phyloP scores from a whole-genome alignment of 2,797 vertebrate genomes.

The Saxicola maurus region DNA sequence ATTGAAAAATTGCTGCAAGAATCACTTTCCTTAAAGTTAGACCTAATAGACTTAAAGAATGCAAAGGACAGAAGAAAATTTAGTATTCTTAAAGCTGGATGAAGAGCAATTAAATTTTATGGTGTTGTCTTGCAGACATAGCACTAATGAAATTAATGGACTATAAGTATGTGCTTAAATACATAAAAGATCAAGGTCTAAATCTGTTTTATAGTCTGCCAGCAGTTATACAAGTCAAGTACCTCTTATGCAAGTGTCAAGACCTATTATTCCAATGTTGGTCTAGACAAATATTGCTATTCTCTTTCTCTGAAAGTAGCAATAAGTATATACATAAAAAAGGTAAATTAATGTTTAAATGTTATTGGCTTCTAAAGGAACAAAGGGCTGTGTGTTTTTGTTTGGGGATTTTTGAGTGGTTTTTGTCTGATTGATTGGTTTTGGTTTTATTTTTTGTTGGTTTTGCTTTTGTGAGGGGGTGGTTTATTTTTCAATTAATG shows the following conservation, averaged over 20 bases:
- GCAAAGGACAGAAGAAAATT: background rate
- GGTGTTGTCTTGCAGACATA: background rate
- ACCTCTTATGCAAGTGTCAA: background rate
- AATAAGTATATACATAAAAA: background rate
- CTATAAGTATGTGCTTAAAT: background rate
- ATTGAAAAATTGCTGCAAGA: background rate
- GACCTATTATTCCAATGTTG: background rate
- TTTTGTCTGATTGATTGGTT: background rate
- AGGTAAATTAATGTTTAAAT: background rate
- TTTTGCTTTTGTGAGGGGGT: accelerated
- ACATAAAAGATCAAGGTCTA: background rate
- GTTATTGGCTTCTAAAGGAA: background rate
- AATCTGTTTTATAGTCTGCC: background rate
- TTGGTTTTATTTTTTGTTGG: accelerated
- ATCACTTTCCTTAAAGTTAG: background rate
- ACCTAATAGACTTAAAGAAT: background rate
- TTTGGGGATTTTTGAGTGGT: accelerated
- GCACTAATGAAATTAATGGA: background rate
- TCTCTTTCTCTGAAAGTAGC: background rate
- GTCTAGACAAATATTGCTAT: background rate
- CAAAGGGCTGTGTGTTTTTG: background rate
- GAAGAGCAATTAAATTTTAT: background rate
- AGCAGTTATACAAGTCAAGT: background rate
- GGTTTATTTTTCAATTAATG: background rate
- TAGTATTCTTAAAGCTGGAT: background rate